Evolutionary conservation across 2,888 invertebrate species (phyloP).

Genomic region (Sphinx pinastri): DNA sequence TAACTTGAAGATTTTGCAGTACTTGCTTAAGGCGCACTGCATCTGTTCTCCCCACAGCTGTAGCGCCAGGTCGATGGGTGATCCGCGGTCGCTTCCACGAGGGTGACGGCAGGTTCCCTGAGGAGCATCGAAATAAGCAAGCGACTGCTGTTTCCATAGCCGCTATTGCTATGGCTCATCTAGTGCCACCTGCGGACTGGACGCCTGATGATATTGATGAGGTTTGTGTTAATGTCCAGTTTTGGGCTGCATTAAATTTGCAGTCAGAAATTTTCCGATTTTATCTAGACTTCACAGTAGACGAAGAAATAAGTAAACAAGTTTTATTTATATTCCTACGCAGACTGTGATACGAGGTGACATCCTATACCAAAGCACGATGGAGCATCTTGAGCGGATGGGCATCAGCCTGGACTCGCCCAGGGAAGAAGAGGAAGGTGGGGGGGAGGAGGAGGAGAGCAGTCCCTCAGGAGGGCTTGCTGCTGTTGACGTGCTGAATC

Average conservation of each 20-base stretch:
- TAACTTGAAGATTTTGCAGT: no score
- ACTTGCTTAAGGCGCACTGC: no score
- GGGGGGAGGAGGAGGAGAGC: conserved; percentile 46
- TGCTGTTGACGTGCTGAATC: conserved; percentile 67
- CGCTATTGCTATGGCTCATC: conserved; percentile 69
- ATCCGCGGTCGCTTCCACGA: conserved; percentile 72
- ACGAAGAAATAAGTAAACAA: no score
- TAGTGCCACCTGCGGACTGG: conserved; percentile 64
- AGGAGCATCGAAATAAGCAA: conserved; percentile 67
- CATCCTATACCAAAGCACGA: conserved; percentile 67
- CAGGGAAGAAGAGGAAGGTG: conserved; percentile 46
- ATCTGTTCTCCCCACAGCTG: conserved; percentile 48
- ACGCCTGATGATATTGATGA: conserved; percentile 67
- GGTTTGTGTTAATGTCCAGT: conserved; percentile 41
- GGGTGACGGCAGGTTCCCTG: conserved; percentile 65
- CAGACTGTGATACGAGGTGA: conserved; percentile 68
- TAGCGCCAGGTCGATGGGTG: conserved; percentile 72
- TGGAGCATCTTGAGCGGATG: conserved; percentile 69
- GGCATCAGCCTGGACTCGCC: conserved; percentile 63
- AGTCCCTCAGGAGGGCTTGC: conserved; percentile 57
- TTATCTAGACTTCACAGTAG: neutral
- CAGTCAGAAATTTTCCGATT: neutral
- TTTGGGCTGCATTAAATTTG: no score
- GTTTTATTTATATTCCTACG: neutral
- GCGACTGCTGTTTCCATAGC: conserved; percentile 70